phyloP scores from a whole-genome alignment of 2,797 vertebrate species.

The Uromys caudimaculatus region DNA sequence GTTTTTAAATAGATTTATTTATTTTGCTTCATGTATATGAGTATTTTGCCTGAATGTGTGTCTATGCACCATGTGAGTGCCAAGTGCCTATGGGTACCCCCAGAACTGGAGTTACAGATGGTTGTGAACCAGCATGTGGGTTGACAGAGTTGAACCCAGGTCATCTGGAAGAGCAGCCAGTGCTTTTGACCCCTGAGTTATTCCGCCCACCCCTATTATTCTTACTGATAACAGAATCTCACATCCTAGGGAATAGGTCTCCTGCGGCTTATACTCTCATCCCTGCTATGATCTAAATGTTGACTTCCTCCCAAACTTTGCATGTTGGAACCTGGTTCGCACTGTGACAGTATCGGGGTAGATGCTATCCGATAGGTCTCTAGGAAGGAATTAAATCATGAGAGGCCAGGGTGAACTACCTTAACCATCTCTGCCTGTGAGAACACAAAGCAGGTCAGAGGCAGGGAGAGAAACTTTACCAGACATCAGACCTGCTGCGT shows the following conservation, averaged over 20 bases:
- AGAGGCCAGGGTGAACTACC: too few relatives aligned
- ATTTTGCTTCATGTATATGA: background rate
- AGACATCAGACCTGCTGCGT: background rate
- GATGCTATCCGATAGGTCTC: too few relatives aligned
- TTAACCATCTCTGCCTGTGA: background rate
- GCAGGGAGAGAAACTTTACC: background rate
- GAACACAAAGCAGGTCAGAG: background rate
- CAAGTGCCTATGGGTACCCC: background rate
- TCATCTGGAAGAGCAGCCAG: background rate
- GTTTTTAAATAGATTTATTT: background rate
- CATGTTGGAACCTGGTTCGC: background rate
- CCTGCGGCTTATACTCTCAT: background rate
- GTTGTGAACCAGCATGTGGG: background rate
- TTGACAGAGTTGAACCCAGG: background rate
- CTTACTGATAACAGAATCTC: background rate
- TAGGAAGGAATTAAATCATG: background rate
- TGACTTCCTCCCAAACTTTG: too few relatives aligned
- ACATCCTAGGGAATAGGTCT: conserved; percentile 14
- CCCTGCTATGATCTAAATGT: background rate
- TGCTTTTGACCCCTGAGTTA: background rate
- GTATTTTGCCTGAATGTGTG: background rate
- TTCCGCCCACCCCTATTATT: background rate
- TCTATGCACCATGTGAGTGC: background rate
- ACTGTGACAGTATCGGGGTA: background rate
- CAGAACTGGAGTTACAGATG: background rate